Evolutionary conservation across 2,797 vertebrate species (phyloP), one percentile per base, ranked within the genome.

Genomic region (Fundulus diaphanus): DNA sequence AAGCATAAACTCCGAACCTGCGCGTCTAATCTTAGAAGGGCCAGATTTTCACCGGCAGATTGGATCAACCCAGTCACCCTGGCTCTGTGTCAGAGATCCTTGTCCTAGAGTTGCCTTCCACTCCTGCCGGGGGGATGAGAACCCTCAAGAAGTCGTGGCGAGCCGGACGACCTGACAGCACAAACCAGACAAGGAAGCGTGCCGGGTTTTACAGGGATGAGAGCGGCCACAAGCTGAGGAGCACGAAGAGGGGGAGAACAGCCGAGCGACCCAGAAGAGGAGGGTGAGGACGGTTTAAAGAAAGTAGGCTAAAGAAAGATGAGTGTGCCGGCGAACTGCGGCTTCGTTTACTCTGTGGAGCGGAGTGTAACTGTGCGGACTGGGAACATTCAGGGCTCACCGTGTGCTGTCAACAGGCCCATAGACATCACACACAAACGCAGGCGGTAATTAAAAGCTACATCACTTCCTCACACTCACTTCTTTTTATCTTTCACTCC

Each of bases 341-440:
- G 92, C 52, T 92, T 92, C 77, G 91, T 89, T 79, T 85, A 87
- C 85, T 92, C 91, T 29, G 87, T 84, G 78, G 94, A 95, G 78
- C 88, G 90, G 51, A 86, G 90, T 66, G 71, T 92, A 80, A 92
- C 85, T 63, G 87, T 94, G 84, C 84, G 90, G 68, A 92, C 87
- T 65, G 92, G 94, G 81, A 93, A 89, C 88, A 87, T 93, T 61
- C 92, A 91, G 87, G 95, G 94, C 82, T 96, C 95, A 0, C 95
- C 94, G 3, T 92, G 92, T 29, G 94, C 95, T 9, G 93, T 96
- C 89, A 95, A 96, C 93, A 90, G 92, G 74, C 95, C 96, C 81
- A 96, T 95, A 80, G 95, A 96, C 92, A 96, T 96, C 88, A 90
- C 88, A 70, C 93, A 95, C 88, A 96, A 92, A 90, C 93, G 89